A percentile compares a stretch with the other conserved stretches of the same genome.
Conservation (phyloP, 2,888 invertebrate species). For the Leucozona laternaria region DNA sequence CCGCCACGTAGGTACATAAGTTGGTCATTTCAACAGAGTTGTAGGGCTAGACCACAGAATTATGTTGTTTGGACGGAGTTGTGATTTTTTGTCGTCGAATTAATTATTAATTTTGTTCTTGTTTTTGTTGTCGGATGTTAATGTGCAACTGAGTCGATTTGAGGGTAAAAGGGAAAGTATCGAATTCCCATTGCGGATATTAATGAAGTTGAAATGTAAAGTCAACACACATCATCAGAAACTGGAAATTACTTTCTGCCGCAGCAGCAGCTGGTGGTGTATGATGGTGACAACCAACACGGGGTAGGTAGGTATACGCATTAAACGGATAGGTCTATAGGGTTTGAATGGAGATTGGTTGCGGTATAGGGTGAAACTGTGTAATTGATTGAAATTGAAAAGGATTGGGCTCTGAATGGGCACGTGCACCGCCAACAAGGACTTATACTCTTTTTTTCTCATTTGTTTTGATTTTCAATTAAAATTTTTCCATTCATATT, state of each 20-base stretch:
- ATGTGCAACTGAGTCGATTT: conserved; percentile 7
- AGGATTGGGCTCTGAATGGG: conserved; percentile 24
- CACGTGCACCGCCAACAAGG: conserved; percentile 31
- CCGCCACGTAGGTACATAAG: not conserved
- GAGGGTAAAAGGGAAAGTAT: conserved; percentile 37
- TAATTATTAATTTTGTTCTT: conserved; percentile 32
- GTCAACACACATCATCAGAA: conserved; percentile 54
- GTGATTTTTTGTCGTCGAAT: conserved; percentile 38
- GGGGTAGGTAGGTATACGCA: too few species aligned
- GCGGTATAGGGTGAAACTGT: conserved; percentile 31
- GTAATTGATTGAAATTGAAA: conserved; percentile 67
- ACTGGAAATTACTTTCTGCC: conserved; percentile 5
- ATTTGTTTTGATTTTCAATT: conserved; percentile 62
- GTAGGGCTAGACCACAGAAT: conserved; percentile 37
- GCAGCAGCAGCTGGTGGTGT: conserved; percentile 16
- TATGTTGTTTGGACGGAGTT: conserved; percentile 51
- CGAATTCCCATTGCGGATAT: conserved; percentile 68
- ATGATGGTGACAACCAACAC: conserved; percentile 23
- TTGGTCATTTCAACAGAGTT: conserved; percentile 38
- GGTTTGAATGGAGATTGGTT: not conserved
- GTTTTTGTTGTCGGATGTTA: conserved; percentile 11
- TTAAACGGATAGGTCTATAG: not conserved
- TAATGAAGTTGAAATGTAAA: conserved; percentile 69
- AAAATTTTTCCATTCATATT: conserved; percentile 31
- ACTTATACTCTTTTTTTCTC: not conserved